phyloP scores from a whole-genome alignment of 2,797 vertebrate species.

The Cyclura pinguis region DNA sequence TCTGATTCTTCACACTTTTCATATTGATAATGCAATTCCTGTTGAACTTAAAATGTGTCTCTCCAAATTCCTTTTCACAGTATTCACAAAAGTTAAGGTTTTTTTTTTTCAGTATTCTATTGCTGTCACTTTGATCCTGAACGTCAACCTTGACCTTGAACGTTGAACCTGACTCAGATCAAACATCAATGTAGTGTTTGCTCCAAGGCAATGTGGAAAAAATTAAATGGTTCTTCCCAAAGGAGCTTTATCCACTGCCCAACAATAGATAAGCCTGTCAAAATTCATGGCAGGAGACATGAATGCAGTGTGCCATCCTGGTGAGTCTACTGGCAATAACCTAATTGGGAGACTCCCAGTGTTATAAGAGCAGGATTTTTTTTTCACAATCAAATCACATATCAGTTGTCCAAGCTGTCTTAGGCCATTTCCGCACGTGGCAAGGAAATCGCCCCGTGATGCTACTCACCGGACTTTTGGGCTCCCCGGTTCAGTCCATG shows the following conservation, averaged over 20 bases:
- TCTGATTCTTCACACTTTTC: not conserved
- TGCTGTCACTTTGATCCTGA: not conserved
- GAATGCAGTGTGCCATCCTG: not conserved
- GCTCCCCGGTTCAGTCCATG: too few relatives aligned
- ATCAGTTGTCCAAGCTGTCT: not conserved
- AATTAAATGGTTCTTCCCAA: not conserved
- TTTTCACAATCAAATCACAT: not conserved
- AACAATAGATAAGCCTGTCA: not conserved
- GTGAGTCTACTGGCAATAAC: not conserved
- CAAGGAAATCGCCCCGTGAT: too few relatives aligned
- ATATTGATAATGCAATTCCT: not conserved
- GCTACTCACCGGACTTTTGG: too few relatives aligned
- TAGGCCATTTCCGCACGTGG: too few relatives aligned
- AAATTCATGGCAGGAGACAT: not conserved
- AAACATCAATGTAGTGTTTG: not conserved
- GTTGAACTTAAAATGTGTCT: not conserved
- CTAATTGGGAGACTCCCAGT: not conserved
- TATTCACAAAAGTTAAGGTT: not conserved
- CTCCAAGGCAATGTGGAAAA: not conserved
- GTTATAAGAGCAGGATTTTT: not conserved
- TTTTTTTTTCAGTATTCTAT: not conserved
- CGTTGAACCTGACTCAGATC: not conserved
- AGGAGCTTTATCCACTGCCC: not conserved
- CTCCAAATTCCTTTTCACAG: not conserved
- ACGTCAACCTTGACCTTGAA: too few relatives aligned